phyloP scores from a whole-genome alignment of 1,140 invertebrate species.

The Hylaeus anthracinus region DNA sequence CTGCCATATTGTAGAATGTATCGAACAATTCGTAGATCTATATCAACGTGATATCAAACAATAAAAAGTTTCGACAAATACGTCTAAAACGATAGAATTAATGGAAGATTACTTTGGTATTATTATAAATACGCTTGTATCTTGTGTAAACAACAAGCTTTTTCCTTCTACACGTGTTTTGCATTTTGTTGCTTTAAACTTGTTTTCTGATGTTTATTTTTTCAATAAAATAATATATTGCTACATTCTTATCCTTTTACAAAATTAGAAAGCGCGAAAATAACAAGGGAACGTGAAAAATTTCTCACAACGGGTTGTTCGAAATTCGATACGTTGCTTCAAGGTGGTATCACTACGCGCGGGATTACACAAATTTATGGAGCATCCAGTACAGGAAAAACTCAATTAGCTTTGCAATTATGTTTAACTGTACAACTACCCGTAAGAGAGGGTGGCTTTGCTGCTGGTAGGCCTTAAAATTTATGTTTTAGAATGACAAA shows the following conservation, averaged over 20 bases:
- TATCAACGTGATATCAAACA: neutral
- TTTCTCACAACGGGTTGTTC: conserved; percentile 84
- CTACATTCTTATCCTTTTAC: neutral
- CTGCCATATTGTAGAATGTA: neutral
- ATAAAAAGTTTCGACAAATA: neutral
- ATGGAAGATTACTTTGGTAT: conserved; percentile 52
- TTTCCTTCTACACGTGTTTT: neutral
- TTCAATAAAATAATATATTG: neutral
- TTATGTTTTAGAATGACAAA: neutral
- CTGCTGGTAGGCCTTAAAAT: conserved; percentile 75
- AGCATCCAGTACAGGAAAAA: conserved; percentile 91
- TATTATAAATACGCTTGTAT: neutral
- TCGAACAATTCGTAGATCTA: neutral
- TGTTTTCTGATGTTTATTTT: neutral
- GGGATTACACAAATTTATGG: conserved; percentile 93
- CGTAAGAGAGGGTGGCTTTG: conserved; percentile 75
- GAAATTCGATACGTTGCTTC: conserved; percentile 83
- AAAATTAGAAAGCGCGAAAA: conserved; percentile 33
- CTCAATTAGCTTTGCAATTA: conserved; percentile 91
- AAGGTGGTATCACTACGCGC: conserved; percentile 87
- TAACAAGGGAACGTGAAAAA: conserved; percentile 52
- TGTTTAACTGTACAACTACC: conserved; percentile 83
- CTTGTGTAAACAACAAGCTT: neutral
- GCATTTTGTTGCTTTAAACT: neutral
- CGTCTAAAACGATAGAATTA: neutral